A percentile compares a stretch with the other conserved stretches of the same genome.
Evolutionary conservation across 2,113 vertebrate species (phyloP).

Genomic region (Phoenicopterus ruber): DNA sequence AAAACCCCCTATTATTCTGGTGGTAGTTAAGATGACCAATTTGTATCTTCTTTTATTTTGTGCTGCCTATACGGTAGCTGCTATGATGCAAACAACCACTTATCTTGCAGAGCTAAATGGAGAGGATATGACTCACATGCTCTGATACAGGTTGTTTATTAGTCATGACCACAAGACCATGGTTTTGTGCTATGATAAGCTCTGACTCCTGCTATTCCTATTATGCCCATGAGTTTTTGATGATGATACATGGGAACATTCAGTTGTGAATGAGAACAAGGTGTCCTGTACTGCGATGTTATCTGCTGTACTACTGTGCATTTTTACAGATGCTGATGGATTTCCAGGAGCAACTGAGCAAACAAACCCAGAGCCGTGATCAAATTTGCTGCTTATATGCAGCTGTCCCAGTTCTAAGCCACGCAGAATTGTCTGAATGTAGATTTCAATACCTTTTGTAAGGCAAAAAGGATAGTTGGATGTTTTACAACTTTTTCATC

Average conservation of each 20-base stretch:
- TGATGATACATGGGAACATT: constrained; percentile 1
- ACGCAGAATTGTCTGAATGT: neutral
- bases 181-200: neutral
- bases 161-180: neutral
- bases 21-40: neutral
- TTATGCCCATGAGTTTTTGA: constrained; percentile 11
- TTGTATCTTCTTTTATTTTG: neutral
- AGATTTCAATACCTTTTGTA: neutral
- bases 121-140: constrained; percentile 6
- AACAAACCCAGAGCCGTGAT: neutral
- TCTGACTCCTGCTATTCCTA: neutral
- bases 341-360: neutral
- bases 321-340: neutral
- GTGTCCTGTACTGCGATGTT: neutral
- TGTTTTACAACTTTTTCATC: neutral
- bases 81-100: neutral
- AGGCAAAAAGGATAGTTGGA: neutral
- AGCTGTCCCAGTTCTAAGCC: neutral
- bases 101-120: neutral
- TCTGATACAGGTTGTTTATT: neutral
- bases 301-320: neutral
- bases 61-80: neutral
- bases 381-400: neutral
- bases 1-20: neutral
- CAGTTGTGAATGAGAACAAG: constrained; percentile 8